These are phyloP conservation scores for Drosophila arawakana DNA, from an alignment of 1,140 invertebrate genomes.

Conservation along the genomic window DNA sequence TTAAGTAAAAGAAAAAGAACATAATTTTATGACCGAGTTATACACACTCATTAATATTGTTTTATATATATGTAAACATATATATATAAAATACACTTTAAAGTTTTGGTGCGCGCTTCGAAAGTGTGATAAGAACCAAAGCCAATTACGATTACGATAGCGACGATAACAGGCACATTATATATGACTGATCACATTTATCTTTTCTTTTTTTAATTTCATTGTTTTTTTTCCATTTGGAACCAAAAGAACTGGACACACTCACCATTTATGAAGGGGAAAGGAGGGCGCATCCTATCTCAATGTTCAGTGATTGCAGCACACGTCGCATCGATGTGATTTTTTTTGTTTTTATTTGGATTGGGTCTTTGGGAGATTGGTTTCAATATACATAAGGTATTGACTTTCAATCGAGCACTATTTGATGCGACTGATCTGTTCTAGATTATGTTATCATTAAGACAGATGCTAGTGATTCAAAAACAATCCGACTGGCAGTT, in stretches of 20 bases:
- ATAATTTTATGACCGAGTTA: constrained; percentile 7
- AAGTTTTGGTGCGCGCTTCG: constrained; percentile 37
- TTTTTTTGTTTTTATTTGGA: not conserved
- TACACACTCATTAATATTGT: constrained; percentile 25
- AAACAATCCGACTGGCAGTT: constrained; percentile 13
- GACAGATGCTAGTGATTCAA: constrained; percentile 20
- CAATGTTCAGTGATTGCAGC: constrained; percentile 33
- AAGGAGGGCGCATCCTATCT: constrained; percentile 33
- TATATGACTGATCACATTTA: constrained; percentile 25
- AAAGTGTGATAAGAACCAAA: constrained; percentile 46
- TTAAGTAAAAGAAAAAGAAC: constrained; percentile 17
- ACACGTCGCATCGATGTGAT: constrained; percentile 29
- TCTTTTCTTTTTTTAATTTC: constrained; percentile 5
- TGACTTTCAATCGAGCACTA: constrained; percentile 7
- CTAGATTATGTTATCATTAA: constrained; percentile 27
- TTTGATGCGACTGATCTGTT: constrained; percentile 28
- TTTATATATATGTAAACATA: constrained; percentile 4
- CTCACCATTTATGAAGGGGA: constrained; percentile 43
- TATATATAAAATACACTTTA: constrained; percentile 24
- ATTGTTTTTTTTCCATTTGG: constrained; percentile 10
- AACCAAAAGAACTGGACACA: constrained; percentile 31
- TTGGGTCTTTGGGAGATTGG: constrained; percentile 6
- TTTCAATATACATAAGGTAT: constrained; percentile 11
- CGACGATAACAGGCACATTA: constrained; percentile 43
- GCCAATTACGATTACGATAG: constrained; percentile 50